phyloP scores from a whole-genome alignment of 2,797 vertebrate genomes.

The Pteropus rufus region DNA sequence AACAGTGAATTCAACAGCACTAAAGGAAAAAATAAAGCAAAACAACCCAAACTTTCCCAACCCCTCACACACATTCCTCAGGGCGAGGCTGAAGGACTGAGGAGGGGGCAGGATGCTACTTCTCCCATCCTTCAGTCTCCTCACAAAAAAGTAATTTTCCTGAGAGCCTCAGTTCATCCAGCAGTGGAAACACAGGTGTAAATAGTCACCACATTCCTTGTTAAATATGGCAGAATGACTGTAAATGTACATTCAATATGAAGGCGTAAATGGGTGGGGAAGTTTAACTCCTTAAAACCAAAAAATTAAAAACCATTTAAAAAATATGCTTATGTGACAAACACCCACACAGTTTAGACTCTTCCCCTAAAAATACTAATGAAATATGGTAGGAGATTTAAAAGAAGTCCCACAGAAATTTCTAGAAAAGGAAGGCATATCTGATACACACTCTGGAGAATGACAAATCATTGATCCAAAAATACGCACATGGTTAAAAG shows the following conservation, averaged over 20 bases:
- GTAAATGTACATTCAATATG: background rate
- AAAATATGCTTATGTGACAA: background rate
- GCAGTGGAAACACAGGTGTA: background rate
- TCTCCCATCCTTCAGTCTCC: background rate
- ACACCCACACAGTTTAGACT: background rate
- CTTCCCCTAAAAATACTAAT: background rate
- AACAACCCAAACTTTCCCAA: background rate
- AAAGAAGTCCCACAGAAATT: slow-evolving; percentile 12
- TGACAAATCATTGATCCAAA: background rate
- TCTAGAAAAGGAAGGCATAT: background rate
- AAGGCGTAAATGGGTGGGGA: background rate
- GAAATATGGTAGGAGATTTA: background rate
- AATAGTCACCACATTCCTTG: background rate
- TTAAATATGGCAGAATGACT: background rate
- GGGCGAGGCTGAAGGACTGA: background rate
- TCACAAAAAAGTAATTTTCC: background rate
- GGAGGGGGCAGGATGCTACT: background rate
- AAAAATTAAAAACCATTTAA: background rate
- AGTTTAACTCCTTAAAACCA: background rate
- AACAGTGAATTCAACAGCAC: background rate
- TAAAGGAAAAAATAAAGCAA: background rate
- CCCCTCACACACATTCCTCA: background rate
- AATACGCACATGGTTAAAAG: background rate
- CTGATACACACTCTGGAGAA: background rate
- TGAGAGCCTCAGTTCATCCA: background rate